These are phyloP conservation scores for Eubucco bourcierii DNA, from an alignment of 2,113 vertebrate species.

Conservation along the genomic window DNA sequence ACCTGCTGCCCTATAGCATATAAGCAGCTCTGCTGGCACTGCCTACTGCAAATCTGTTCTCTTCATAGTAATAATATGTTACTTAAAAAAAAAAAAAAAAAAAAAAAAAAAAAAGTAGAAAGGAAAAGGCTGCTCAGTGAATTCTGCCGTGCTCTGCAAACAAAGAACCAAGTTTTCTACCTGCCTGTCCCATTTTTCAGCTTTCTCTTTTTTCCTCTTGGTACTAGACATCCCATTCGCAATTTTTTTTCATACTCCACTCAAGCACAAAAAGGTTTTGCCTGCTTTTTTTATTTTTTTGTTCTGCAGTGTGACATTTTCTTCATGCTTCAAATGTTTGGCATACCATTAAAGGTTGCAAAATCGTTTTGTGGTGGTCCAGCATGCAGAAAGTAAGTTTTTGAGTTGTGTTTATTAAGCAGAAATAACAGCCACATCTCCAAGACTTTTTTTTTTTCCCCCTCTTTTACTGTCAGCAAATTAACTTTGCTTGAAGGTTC, in stretches of 20 bases:
- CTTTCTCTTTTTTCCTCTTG: slow-evolving; percentile 1
- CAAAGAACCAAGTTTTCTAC: neutral
- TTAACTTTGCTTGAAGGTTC: neutral
- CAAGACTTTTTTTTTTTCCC: neutral
- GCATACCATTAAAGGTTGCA: slow-evolving; percentile 15
- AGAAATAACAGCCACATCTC: neutral
- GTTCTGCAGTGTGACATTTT: slow-evolving; percentile 16
- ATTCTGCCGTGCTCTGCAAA: neutral
- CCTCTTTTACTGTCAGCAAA: neutral
- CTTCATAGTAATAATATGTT: neutral
- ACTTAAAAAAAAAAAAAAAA: neutral
- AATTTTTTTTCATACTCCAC: slow-evolving; percentile 25
- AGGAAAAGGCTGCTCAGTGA: neutral
- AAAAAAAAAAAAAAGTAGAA: neutral
- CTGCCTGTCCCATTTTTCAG: neutral
- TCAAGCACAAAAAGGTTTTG: slow-evolving; percentile 11
- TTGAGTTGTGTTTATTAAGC: slow-evolving; percentile 17
- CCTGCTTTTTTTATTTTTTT: neutral
- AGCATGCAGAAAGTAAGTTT: slow-evolving; percentile 16
- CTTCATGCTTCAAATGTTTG: slow-evolving; percentile 32
- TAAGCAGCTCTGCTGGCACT: neutral
- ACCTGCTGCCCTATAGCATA: rapidly evolving
- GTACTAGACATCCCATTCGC: neutral
- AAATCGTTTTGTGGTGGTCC: neutral
- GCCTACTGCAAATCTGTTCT: neutral